phyloP scores from a whole-genome alignment of 2,888 invertebrate genomes.

The Tenodera sinensis region DNA sequence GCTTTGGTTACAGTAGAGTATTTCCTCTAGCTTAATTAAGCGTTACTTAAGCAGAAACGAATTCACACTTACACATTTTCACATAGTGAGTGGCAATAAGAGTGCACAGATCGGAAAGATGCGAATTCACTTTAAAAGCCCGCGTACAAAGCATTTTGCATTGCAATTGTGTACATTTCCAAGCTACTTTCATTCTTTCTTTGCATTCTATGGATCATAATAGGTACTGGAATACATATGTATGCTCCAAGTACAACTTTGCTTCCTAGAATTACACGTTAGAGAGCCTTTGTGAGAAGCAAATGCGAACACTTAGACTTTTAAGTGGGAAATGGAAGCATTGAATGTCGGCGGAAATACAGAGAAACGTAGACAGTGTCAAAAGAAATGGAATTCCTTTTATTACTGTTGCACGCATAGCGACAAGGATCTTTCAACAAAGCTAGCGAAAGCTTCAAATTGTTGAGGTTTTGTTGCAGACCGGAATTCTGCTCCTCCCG shows the following conservation, averaged over 20 bases:
- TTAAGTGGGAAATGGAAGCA: not conserved
- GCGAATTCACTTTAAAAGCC: too few relatives aligned
- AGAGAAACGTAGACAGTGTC: not conserved
- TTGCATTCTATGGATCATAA: not conserved
- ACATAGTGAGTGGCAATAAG: too few relatives aligned
- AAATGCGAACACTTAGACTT: not conserved
- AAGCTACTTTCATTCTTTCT: not conserved
- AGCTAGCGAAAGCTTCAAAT: not conserved
- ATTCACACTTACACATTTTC: too few relatives aligned
- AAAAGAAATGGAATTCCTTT: not conserved
- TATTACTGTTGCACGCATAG: not conserved
- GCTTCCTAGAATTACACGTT: not conserved
- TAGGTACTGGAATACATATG: not conserved
- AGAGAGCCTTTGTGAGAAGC: not conserved
- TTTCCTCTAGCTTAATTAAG: too few relatives aligned
- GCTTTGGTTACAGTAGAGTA: too few relatives aligned
- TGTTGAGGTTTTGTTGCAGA: not conserved
- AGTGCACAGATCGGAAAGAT: too few relatives aligned
- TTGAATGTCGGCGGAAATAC: not conserved
- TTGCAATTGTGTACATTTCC: too few relatives aligned
- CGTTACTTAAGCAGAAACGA: too few relatives aligned
- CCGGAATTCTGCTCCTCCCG: too few relatives aligned
- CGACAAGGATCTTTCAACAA: not conserved
- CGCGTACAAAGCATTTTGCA: too few relatives aligned
- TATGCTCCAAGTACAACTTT: not conserved